Base-by-base conservation (phyloP, 1,140 invertebrate species). In the Cherax quadricarinatus region DNA sequence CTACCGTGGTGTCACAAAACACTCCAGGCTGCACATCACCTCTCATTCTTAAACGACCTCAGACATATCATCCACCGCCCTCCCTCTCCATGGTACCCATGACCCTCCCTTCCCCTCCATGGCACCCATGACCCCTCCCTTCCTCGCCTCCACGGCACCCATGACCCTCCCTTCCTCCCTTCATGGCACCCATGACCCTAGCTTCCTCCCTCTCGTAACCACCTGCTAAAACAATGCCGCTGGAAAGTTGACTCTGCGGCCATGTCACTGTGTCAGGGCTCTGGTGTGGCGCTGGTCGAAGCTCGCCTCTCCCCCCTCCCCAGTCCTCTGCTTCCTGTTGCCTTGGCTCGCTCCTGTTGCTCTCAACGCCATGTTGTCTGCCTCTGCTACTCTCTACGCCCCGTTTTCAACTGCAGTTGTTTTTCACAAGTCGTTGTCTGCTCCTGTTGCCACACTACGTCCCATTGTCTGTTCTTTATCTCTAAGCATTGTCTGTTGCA, bases 241-340 rank as follows among this genome's bases (percentile, higher is more conserved):
- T 80, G 86, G 86, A 88, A 81, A 88, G 86, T 88, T 49, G 75
- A 81, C 70, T 88, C 86, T 41, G 86, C 86, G 86, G 86, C 86
- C 86, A 78, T 88, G 86, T 88, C 86, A 88, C 49, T 75, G 86
- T 88, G 86, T 88, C 86, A 88, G 57, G 86, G 86, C 86, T 88
- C 73, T 78, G 6, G 14, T 18, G 30, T 6, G 6, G 78, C 78
- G 24, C 85, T 79, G 73, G 70, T 60, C 85, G 30, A 57, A 78
- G 75, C 85, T 87, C 53, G 14, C 62, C 62, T 9, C 48, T 30
- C 14, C 85, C 85, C 49, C 53, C 5, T 5, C 2, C 53, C 53
- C 53, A 57, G 9, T 57, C 53, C 49, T 21, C 85, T 48, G 30
- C 85, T 87, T 75, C 85, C 78, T 85, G 60, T 66, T 70, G 62